Conservation (phyloP, 2,113 vertebrate species). For the Mus musculus region GRCm39 chr9:88170501-88171000, state of each 20-base stretch:
- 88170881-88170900: not conserved
- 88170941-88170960: not conserved
- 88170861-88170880: not conserved
- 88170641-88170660: not conserved
- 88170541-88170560: not conserved
- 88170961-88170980: not conserved
- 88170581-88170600: not conserved
- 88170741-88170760: not conserved
- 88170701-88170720: constrained; percentile 16
- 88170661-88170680: not conserved
- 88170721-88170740: not conserved
- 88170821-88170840: not conserved
- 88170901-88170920: constrained; percentile 24
- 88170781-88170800: not conserved
- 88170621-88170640: not conserved
- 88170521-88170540: not conserved
- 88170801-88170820: not conserved
- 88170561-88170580: not conserved
- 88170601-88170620: not conserved
- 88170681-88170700: constrained; percentile 1
- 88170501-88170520: not conserved
- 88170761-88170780: not conserved
- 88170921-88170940: constrained; percentile 21
- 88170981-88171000: constrained; percentile 30
- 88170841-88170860: constrained; percentile 8